Conservation (phyloP, 1,140 invertebrate genomes). For the Pantala flavescens region DNA sequence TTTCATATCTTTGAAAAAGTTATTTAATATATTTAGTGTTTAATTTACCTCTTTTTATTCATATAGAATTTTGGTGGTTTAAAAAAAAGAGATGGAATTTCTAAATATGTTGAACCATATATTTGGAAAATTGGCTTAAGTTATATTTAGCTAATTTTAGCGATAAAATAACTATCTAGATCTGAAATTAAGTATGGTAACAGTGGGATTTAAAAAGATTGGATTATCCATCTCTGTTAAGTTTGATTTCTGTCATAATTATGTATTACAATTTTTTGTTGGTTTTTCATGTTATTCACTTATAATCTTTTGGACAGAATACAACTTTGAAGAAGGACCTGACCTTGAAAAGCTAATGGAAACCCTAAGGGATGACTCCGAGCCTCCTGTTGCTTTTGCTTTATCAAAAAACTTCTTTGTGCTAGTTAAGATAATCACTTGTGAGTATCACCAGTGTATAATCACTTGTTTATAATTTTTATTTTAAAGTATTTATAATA, state of each 20-base stretch:
- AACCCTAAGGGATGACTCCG: slow-evolving; percentile 32
- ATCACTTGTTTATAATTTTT: slow-evolving; percentile 11
- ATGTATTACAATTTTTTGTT: background rate
- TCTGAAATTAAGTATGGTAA: too few species aligned
- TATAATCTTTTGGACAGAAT: background rate
- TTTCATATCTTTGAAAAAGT: too few species aligned
- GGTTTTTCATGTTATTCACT: background rate
- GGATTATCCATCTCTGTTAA: too few species aligned
- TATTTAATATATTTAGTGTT: too few species aligned
- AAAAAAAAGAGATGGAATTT: too few species aligned
- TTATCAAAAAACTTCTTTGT: slow-evolving; percentile 68
- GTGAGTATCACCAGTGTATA: slow-evolving; percentile 43
- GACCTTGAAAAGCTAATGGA: slow-evolving; percentile 28
- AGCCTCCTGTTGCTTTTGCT: slow-evolving; percentile 59
- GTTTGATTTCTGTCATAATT: background rate
- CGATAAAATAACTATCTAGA: too few species aligned
- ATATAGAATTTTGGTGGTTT: too few species aligned
- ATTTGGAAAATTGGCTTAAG: too few species aligned
- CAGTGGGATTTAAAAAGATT: too few species aligned
- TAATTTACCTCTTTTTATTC: too few species aligned
- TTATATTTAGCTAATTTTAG: too few species aligned
- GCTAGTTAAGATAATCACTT: slow-evolving; percentile 62
- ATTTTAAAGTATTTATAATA: slow-evolving; percentile 12
- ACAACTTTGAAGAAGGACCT: slow-evolving; percentile 24
- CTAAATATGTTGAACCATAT: too few species aligned